Evolutionary conservation across 2,797 vertebrate genomes (phyloP), one percentile per base, ranked within the genome.

Genomic region (Hydrocynus forskahlii): DNA sequence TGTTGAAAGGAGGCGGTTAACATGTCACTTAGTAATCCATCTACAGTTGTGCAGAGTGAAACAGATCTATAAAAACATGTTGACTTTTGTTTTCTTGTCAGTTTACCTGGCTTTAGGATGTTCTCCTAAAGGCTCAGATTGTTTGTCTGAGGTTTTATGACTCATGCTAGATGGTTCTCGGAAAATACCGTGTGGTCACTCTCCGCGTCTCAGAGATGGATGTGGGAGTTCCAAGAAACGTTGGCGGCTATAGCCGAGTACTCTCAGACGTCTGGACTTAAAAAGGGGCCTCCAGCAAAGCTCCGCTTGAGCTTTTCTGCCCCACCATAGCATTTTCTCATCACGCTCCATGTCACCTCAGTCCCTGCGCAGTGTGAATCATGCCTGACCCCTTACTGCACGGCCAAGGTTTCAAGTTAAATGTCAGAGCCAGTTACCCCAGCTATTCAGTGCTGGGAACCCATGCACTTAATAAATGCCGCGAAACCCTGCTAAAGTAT

Each of bases 391-490:
- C 59, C 78, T 57, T 73, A 48, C 77, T 78, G 16, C 55, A 75
- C n/a, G 38, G 52, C 71, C 35, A 45, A 75, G 9, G 19, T 4
- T 29, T 71, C 21, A 48, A 71, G 57, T 40, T 55, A 81, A 74
- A 85, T 70, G 75, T 80, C 81, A 80, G 60, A 38, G 54, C 7
- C 23, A 45, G 57, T 57, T 57, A 29, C 7, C 66, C 66, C 66
- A 48, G 66, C 23, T 16, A 45, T 59, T 60, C 23, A 45, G 75
- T 54, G 63, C 74, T 38, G 59, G 72, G 29, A 23, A 35, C 43
- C 25, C 13, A 19, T 8, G 5, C 43, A 7, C 5, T 17, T 7
- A 67, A 80, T 60, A 63, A 79, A 86, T 83, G 29, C 80, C 45
- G 71, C 10, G 5, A 48, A 48, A 48, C 10, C 6, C 50, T 66